Percentiles rank a stretch among this genome's conserved stretches.
phyloP scores from a whole-genome alignment of 2,888 invertebrate species.

The Philereme transversata region DNA sequence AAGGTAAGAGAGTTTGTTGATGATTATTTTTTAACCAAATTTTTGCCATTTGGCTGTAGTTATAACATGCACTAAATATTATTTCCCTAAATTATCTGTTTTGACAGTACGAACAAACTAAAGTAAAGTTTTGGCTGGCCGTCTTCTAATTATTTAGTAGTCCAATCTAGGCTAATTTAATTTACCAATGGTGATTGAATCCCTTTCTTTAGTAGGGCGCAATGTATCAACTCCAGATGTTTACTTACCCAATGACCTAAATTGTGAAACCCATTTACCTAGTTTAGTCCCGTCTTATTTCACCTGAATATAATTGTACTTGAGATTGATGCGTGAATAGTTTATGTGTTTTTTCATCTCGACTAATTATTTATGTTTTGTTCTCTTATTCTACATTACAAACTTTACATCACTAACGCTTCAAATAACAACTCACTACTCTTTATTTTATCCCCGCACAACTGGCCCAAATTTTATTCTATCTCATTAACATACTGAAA shows the following conservation, averaged over 20 bases:
- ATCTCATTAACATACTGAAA: background rate
- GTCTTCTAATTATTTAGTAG: constrained; percentile 6
- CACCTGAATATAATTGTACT: background rate
- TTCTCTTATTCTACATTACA: constrained; percentile 7
- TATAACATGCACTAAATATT: too few species aligned
- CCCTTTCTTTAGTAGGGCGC: constrained; percentile 19
- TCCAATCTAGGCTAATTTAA: constrained; percentile 15
- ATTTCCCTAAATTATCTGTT: too few species aligned
- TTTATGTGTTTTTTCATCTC: too few species aligned
- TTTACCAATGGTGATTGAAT: constrained; percentile 14
- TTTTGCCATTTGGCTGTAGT: too few species aligned
- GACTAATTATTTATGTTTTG: background rate
- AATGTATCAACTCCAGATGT: constrained; percentile 31
- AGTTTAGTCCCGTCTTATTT: constrained; percentile 12
- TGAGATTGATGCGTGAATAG: too few species aligned
- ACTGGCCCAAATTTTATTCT: background rate
- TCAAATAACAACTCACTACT: background rate
- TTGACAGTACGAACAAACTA: too few species aligned
- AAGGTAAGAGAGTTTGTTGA: constrained; percentile 54
- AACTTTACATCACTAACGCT: background rate
- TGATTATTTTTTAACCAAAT: too few species aligned
- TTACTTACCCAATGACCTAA: constrained; percentile 30
- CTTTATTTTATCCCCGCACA: background rate
- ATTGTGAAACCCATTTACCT: constrained; percentile 24
- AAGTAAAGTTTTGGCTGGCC: background rate